phyloP scores from a whole-genome alignment of 1,140 invertebrate genomes.

The Meteorus sp. region DNA sequence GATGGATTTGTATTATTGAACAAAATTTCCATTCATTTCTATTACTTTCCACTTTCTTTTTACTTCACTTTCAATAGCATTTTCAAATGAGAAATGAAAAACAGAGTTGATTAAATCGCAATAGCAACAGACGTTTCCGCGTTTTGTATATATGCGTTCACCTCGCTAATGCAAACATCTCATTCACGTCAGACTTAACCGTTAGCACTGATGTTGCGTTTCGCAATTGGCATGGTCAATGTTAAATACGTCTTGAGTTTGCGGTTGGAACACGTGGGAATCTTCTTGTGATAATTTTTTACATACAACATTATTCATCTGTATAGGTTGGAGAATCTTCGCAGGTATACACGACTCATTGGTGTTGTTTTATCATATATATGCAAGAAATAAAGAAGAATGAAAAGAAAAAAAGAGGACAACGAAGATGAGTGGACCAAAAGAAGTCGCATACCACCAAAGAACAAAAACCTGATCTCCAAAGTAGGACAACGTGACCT shows the following conservation, averaged over 20 bases:
- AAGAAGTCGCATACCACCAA: no score
- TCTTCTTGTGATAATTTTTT: neutral
- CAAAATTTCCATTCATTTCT: neutral
- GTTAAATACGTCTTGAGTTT: conserved; percentile 9
- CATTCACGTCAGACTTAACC: conserved; percentile 8
- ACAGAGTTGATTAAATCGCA: neutral
- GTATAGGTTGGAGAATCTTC: neutral
- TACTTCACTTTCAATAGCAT: neutral
- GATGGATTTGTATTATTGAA: no score
- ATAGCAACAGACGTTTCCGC: neutral
- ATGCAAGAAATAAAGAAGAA: neutral
- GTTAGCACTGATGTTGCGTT: conserved; percentile 11
- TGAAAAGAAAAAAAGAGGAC: neutral
- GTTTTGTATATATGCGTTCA: neutral
- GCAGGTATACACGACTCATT: neutral
- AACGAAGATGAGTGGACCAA: neutral
- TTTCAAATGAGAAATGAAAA: neutral
- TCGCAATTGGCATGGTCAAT: conserved; percentile 2
- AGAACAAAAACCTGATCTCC: conserved; percentile 24
- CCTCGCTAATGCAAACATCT: neutral
- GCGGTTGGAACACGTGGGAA: conserved; percentile 14
- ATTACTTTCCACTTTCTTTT: neutral
- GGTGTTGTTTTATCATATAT: neutral
- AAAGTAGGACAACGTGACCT: conserved; percentile 22
- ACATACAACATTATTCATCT: neutral